phyloP scores from a whole-genome alignment of 2,888 invertebrate genomes.

The Euzetes globulus region DNA sequence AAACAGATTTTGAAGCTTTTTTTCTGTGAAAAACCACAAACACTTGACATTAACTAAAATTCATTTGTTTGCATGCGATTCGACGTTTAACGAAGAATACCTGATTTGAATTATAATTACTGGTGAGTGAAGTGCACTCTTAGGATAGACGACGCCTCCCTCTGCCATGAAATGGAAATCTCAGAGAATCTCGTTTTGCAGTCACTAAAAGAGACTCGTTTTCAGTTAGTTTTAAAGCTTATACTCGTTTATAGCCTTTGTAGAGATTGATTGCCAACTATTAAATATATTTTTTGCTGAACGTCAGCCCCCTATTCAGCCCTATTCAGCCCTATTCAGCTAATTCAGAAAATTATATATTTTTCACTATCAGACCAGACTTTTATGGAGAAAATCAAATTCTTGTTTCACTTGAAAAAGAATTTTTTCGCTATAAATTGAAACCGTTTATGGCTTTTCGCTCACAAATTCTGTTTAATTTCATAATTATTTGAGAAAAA shows the following conservation, averaged over 20 bases:
- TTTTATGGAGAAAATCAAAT: too few species aligned
- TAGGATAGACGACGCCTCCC: conserved; percentile 15
- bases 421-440: too few species aligned
- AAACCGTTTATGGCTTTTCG: too few species aligned
- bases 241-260: conserved; percentile 1
- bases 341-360: conserved; percentile 10
- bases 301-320: background rate
- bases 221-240: conserved; percentile 18
- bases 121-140: conserved; percentile 25
- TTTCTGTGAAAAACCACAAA: background rate
- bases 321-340: background rate
- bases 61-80: conserved; percentile 25
- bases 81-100: conserved; percentile 21
- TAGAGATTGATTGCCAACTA: conserved; percentile 18
- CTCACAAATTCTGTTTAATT: too few species aligned
- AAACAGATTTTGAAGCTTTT: background rate
- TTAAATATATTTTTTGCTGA: conserved; percentile 2
- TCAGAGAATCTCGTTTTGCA: conserved; percentile 14
- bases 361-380: background rate
- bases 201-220: conserved; percentile 26
- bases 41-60: conserved; percentile 24
- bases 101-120: conserved; percentile 27
- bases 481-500: too few species aligned
- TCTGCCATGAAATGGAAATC: conserved; percentile 19
- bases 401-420: too few species aligned